Percentiles rank a stretch among this genome's conserved stretches.
These are phyloP conservation scores for Phrynosoma platyrhinos DNA, from an alignment of 2,113 vertebrate genomes.

Conservation along the genomic window DNA sequence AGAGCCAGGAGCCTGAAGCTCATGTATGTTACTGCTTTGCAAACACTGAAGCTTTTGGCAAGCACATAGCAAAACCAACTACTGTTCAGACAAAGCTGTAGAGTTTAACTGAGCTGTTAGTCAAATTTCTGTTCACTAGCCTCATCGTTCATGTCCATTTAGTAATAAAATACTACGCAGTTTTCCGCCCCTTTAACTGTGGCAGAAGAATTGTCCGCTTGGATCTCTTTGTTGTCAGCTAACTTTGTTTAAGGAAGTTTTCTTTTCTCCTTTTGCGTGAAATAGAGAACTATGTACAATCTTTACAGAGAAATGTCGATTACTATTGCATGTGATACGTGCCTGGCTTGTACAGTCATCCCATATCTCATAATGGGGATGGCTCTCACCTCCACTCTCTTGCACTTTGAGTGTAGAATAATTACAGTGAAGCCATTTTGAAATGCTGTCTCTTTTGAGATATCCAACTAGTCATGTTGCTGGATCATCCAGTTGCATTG, in stretches of 20 bases:
- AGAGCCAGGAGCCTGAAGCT: constrained; percentile 55
- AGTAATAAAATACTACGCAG: not conserved
- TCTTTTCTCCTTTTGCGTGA: constrained; percentile 10
- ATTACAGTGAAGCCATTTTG: not conserved
- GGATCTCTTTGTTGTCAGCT: not conserved
- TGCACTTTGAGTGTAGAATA: not conserved
- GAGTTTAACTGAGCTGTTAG: constrained; percentile 33
- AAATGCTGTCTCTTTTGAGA: not conserved
- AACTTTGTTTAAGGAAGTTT: not conserved
- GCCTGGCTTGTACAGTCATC: not conserved
- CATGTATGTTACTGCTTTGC: constrained; percentile 75
- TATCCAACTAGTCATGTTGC: not conserved
- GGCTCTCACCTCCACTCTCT: not conserved
- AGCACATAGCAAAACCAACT: constrained; percentile 49
- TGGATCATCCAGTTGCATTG: not conserved
- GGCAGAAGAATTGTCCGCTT: constrained; percentile 24
- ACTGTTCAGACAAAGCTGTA: not conserved
- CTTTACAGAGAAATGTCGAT: constrained; percentile 23
- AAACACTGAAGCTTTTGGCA: constrained; percentile 75
- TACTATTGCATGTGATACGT: not conserved
- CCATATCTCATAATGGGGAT: not conserved
- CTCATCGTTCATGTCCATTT: not conserved
- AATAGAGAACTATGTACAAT: constrained; percentile 11
- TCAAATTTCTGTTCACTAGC: not conserved
- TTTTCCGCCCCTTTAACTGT: not conserved